Evolutionary conservation across 2,888 invertebrate species (phyloP), one percentile per base, ranked within the genome.

Genomic region (Chrysina gloriosa): DNA sequence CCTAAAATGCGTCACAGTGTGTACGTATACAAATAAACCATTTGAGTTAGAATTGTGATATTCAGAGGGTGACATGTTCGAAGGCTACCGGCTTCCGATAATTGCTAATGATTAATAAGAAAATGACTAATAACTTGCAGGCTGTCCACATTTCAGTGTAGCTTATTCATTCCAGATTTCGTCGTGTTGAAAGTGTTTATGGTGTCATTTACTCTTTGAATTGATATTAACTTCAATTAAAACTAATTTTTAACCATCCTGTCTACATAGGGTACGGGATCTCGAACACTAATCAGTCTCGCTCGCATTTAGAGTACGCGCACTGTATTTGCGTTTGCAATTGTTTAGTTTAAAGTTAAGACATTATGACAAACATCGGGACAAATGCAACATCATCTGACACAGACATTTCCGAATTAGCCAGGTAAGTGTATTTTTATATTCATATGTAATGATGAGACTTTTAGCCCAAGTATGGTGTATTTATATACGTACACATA

Each of bases 161-260:
- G 25, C 27, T 14, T 2, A 36, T 7, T 27, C 25, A 48, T 48
- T 25, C 11, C 25, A 48, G 11, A 23, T 63, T 31, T 39, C 11
- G 45, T 29, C 23, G 50, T 45, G 19, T 7, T 54, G 54, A 42
- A 36, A 63, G 25, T 48, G 42, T 29, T 69, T 47, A 21, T 45
- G 27, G 52, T 63, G 63, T 48, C 63, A 58, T 61, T 34, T 56
- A 42, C 58, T 42, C 25, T 45, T 21, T 16, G 27, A n/a, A 31
- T 50, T 31, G 45, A 65, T 69, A 81, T 81, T 81, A 78, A 75
- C 72, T 74, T 76, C 78, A 81, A 82, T 82, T 82, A 81, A 81
- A 78, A 78, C 77, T 81, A 82, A 82, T 81, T 81, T 81, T 80
- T 76, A 79, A 80, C 81, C 81, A 81, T 82, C 81, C 81, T 82